phyloP scores from a whole-genome alignment of 2,888 invertebrate genomes.

The Caenorhabditis sp. region DNA sequence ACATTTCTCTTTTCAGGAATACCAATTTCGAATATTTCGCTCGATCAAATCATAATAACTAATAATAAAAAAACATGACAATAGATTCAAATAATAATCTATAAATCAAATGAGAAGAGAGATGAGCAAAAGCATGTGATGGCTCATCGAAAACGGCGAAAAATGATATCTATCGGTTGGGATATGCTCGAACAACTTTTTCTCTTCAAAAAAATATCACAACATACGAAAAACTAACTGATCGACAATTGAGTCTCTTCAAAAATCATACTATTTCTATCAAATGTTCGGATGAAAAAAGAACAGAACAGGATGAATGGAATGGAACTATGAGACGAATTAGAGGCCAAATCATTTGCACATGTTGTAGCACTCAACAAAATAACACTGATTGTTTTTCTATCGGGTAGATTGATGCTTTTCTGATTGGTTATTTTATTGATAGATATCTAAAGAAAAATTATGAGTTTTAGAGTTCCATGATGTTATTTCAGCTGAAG shows the following conservation, averaged over 20 bases:
- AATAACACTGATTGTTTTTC: too few species aligned
- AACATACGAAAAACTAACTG: background rate
- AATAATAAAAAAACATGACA: constrained; percentile 2
- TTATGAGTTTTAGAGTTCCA: too few species aligned
- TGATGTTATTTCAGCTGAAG: too few species aligned
- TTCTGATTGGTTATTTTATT: too few species aligned
- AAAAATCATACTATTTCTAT: background rate
- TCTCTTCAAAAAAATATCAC: background rate
- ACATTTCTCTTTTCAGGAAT: too few species aligned
- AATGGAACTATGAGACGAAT: too few species aligned
- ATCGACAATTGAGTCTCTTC: background rate
- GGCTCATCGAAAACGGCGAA: constrained; percentile 15
- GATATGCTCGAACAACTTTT: constrained; percentile 1
- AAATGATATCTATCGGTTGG: constrained; percentile 26
- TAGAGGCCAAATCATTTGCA: too few species aligned
- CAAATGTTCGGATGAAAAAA: background rate
- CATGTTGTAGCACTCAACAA: too few species aligned
- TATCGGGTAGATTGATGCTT: too few species aligned
- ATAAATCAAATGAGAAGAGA: constrained; percentile 8
- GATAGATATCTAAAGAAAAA: too few species aligned
- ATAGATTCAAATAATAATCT: background rate
- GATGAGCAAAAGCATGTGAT: constrained; percentile 12
- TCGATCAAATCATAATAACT: constrained; percentile 14
- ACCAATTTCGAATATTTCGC: too few species aligned
- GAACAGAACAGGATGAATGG: too few species aligned